phyloP scores from a whole-genome alignment of 2,888 invertebrate species.

The Mechanitis messenoides region DNA sequence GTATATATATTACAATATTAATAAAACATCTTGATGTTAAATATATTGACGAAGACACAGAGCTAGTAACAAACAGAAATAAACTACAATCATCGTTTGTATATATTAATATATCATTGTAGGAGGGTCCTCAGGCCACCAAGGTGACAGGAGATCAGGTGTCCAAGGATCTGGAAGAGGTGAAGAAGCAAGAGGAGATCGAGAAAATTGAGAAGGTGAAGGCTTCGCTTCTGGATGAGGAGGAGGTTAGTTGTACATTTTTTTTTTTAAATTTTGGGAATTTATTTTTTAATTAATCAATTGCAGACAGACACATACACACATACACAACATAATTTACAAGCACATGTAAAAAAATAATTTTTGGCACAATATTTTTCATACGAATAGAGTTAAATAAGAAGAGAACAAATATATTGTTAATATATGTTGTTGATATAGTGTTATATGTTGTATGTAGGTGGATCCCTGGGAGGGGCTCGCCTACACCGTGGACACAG shows the following conservation, averaged over 20 bases:
- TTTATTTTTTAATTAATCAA: no score
- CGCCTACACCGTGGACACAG: slow-evolving; percentile 89
- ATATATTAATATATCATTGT: not conserved
- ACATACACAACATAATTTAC: no score
- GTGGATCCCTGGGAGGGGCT: slow-evolving; percentile 89
- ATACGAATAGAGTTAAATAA: no score
- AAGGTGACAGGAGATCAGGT: slow-evolving; percentile 56
- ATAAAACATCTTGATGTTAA: no score
- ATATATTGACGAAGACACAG: no score
- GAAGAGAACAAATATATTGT: not conserved
- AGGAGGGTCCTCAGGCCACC: slow-evolving; percentile 63
- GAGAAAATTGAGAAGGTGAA: slow-evolving; percentile 85
- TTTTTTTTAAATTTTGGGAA: no score
- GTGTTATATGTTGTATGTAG: slow-evolving; percentile 35
- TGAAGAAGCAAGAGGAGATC: slow-evolving; percentile 52
- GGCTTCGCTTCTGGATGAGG: slow-evolving; percentile 75
- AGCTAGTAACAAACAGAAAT: no score
- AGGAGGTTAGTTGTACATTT: slow-evolving; percentile 48
- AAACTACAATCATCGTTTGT: slow-evolving; percentile 7
- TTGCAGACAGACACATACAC: no score
- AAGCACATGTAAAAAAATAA: not conserved
- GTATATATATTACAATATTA: no score
- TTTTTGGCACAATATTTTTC: slow-evolving; percentile 1
- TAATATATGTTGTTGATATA: not conserved
- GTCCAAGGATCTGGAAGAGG: slow-evolving; percentile 50